phyloP scores from a whole-genome alignment of 2,888 invertebrate genomes.

The Fragum sueziense region DNA sequence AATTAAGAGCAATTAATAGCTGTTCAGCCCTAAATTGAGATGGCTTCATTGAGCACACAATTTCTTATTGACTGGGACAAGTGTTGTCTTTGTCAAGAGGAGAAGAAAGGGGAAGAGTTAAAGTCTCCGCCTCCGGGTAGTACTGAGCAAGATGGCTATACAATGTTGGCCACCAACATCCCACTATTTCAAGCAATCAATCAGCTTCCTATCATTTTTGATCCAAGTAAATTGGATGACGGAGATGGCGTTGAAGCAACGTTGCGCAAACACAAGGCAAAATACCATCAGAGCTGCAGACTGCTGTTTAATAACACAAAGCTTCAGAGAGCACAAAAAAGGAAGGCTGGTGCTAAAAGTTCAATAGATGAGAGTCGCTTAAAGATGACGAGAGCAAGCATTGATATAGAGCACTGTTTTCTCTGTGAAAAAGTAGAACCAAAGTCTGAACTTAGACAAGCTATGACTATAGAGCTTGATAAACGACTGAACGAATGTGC shows the following conservation, averaged over 20 bases:
- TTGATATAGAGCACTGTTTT: conserved; percentile 35
- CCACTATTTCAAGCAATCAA: conserved; percentile 37
- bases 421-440: conserved; percentile 32
- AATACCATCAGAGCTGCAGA: conserved; percentile 55
- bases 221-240: conserved; percentile 48
- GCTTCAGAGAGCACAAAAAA: conserved; percentile 39
- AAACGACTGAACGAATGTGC: conserved; percentile 52
- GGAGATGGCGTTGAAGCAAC: conserved; percentile 57
- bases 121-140: conserved; percentile 17
- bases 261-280: conserved; percentile 45
- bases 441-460: conserved; percentile 40
- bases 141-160: conserved; percentile 28
- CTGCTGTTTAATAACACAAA: conserved; percentile 53
- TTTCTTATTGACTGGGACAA: conserved; percentile 25
- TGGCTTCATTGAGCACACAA: too few relatives aligned
- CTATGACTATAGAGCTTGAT: conserved; percentile 57
- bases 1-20: too few relatives aligned
- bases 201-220: conserved; percentile 41
- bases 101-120: conserved; percentile 18
- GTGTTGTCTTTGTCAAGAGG: conserved; percentile 25
- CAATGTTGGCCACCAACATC: conserved; percentile 36
- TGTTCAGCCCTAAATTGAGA: too few relatives aligned
- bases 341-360: neutral
- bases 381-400: neutral
- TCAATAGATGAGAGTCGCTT: neutral